phyloP scores from a whole-genome alignment of 2,888 invertebrate species.

The Hypselothyrea guttata region DNA sequence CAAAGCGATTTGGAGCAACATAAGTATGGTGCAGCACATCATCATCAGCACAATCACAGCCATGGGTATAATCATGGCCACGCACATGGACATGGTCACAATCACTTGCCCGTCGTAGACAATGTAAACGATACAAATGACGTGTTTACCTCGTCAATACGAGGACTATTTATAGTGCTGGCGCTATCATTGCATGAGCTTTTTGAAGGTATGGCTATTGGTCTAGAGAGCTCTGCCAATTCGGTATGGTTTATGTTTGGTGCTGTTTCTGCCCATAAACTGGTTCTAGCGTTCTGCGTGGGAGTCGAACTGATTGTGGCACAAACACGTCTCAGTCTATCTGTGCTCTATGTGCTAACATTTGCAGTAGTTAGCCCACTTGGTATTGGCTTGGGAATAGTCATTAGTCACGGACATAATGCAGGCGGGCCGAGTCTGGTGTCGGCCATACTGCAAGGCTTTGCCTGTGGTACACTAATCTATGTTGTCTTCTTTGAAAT shows the following conservation, averaged over 20 bases:
- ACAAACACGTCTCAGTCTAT: constrained; percentile 85
- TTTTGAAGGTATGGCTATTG: constrained; percentile 93
- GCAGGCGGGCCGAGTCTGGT: constrained; percentile 85
- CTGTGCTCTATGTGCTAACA: constrained; percentile 87
- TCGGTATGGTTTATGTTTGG: constrained; percentile 91
- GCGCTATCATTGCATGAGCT: constrained; percentile 93
- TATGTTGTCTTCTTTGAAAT: constrained; percentile 99
- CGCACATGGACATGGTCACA: constrained; percentile 49
- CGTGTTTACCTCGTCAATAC: constrained; percentile 82
- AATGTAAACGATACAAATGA: constrained; percentile 80
- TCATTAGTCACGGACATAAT: constrained; percentile 86
- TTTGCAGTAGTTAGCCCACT: constrained; percentile 90
- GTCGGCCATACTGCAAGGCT: constrained; percentile 88
- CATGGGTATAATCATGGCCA: constrained; percentile 37
- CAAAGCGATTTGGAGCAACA: constrained; percentile 67
- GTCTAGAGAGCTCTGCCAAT: constrained; percentile 86
- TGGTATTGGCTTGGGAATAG: constrained; percentile 88
- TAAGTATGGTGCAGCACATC: constrained; percentile 60
- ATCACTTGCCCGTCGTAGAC: constrained; percentile 63
- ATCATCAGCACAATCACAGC: constrained; percentile 42
- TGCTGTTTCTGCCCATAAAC: constrained; percentile 92
- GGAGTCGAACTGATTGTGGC: constrained; percentile 91
- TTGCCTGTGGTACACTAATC: constrained; percentile 95
- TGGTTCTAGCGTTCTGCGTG: constrained; percentile 94
- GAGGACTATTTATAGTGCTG: constrained; percentile 89